Base-by-base conservation (phyloP, 2,888 invertebrate species). In the Caenorhabditis angaria region DNA sequence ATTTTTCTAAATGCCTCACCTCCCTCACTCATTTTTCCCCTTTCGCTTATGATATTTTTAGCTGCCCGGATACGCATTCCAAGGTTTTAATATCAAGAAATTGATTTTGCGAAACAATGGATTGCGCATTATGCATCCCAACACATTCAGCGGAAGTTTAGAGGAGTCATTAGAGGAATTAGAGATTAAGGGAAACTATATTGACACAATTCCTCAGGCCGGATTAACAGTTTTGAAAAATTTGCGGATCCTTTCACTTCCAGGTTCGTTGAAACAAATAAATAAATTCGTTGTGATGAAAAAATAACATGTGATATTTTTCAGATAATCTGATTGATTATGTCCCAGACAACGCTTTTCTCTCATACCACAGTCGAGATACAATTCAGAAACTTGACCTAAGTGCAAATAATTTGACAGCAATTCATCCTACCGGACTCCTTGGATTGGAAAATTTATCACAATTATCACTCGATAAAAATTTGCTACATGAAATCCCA, bases 391-490 rank as follows among this genome's bases (percentile, higher is more conserved):
- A 72, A 62, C 64, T 85, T 6, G 85, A 85, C 58, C 63, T 85
- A 10, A 78, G 77, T 32, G 73, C 81, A 1, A 85, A 85, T 67
- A 82, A 81, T 51, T 71, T 84, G 62, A 79, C 77, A 10, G 71
- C 75, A 1, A 76, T 84, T 48, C 78, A 79, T 56, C 76, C 81
- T 22, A 73, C 76, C 14, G 78, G 78, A 32, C 66, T 83, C 32
- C 63, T 82, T 6, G 85, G 85, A 2, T 70, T 85, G 29, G 82
- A 78, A 50, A 69, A 66, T 2, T 47, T 85, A 28, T 48, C 65
- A 20, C 82, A 84, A 55, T 61, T 86, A 28, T 79, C 77, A 14
- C 68, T 86, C 60, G 85, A 86, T 59, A 83, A 82, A 66, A 86
- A 86, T 69, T 54, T 75, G 6, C 67, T 86, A 48, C 59, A 65